Evolutionary conservation across 2,888 invertebrate genomes (phyloP), one percentile per base, ranked within the genome.

Genomic region (Lissocephala sabroskyi): DNA sequence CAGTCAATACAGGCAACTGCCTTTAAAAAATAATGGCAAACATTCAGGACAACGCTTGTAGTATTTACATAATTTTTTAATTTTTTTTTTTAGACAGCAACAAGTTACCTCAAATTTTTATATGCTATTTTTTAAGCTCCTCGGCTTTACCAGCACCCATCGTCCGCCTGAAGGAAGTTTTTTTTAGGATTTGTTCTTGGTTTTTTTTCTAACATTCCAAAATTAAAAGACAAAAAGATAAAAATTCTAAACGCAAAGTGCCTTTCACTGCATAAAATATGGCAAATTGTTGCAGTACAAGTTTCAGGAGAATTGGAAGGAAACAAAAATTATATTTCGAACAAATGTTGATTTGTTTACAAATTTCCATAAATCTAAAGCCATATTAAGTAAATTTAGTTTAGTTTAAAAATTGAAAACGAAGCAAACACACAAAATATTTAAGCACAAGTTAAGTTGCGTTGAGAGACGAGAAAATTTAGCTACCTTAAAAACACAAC

Each of bases 31-130:
- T n/a, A n/a, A n/a, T n/a, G n/a, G n/a, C n/a, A n/a, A n/a, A n/a
- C n/a, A n/a, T n/a, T n/a, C n/a, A n/a, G n/a, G n/a, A n/a, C n/a
- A n/a, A n/a, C n/a, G 7, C 3, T 5, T 23, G 7, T 23, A 23
- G 7, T 5, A 23, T 23, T 5, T 23, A 32, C 13, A 35, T 35
- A 35, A 16, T 16, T 13, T 19, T n/a, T 37, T 10, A 17, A 37
- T n/a, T 18, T 37, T 37, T 3, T 35, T 18, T 18, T 30, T 52
- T 52, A 52, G 65, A 58, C 71, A 79, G 78, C 80, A 79, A 79
- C 80, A 73, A 67, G 65, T 79, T 80, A 80, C 80, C 80, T 80
- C 80, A 80, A 71, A 71, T 62, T 65, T 56, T 67, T 49, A 64
- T 64, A 53, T 48, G 7, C 3, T 23, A 5, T 23, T 23, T 23